phyloP scores from a whole-genome alignment of 2,113 vertebrate genomes.

The Xiphorhynchus elegans region DNA sequence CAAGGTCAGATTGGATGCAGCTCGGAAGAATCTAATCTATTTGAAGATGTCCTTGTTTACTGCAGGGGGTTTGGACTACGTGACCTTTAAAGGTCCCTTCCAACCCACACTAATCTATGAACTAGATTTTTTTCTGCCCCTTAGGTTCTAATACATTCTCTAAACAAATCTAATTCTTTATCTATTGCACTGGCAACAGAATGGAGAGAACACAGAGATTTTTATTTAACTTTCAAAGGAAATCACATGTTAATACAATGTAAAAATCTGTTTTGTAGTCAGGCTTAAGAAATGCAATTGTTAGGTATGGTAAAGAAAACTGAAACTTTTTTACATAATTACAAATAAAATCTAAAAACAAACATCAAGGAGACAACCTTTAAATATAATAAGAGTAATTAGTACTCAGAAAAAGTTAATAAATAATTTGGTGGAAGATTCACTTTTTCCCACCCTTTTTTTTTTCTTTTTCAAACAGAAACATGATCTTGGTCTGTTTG shows the following conservation, averaged over 20 bases:
- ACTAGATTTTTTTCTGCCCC: neutral
- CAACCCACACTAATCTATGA: neutral
- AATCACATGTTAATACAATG: neutral
- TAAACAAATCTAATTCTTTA: neutral
- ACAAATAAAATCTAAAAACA: neutral
- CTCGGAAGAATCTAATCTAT: neutral
- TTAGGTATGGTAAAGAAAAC: neutral
- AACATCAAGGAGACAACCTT: neutral
- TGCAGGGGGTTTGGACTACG: neutral
- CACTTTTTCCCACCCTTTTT: neutral
- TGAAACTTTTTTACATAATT: neutral
- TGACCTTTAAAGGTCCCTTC: neutral
- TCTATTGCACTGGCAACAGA: neutral
- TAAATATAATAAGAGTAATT: neutral
- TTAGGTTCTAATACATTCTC: neutral
- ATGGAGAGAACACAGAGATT: neutral
- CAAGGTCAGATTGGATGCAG: neutral
- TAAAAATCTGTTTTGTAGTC: neutral
- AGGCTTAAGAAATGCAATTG: neutral
- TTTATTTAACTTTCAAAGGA: neutral
- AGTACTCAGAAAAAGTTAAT: neutral
- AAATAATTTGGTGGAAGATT: neutral
- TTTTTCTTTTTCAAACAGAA: neutral
- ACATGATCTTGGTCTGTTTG: neutral
- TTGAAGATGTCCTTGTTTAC: neutral